These are phyloP conservation scores for Malurus alboscapulatus DNA, from an alignment of 2,113 vertebrate species.

Conservation along the genomic window DNA sequence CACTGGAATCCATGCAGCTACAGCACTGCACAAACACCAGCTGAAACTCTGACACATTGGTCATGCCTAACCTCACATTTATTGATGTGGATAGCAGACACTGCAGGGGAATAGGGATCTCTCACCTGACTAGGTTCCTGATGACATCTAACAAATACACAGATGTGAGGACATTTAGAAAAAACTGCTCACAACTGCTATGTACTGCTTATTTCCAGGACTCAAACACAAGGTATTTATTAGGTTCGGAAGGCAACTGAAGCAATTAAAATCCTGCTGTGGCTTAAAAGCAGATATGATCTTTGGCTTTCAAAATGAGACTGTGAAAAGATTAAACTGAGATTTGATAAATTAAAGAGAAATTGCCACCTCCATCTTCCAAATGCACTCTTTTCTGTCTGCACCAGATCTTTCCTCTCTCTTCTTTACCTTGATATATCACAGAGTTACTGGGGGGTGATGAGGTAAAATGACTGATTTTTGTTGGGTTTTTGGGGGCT, in stretches of 20 bases:
- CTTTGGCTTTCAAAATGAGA: neutral
- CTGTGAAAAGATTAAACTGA: neutral
- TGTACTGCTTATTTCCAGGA: neutral
- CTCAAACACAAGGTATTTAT: neutral
- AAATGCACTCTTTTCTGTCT: neutral
- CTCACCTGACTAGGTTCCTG: slow-evolving; percentile 6
- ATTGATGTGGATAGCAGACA: neutral
- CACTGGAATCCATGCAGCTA: neutral
- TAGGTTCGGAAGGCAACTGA: neutral
- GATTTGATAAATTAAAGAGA: neutral
- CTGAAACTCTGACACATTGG: neutral
- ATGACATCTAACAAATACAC: neutral
- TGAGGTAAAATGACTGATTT: neutral
- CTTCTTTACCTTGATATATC: neutral
- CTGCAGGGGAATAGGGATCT: neutral
- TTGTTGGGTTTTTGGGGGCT: fast-evolving
- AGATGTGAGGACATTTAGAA: neutral
- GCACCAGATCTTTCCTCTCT: neutral
- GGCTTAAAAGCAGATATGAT: neutral
- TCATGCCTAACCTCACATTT: neutral
- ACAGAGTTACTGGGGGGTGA: neutral
- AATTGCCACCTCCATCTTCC: neutral
- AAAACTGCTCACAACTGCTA: neutral
- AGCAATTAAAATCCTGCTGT: neutral
- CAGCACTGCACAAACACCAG: neutral